Base-by-base conservation (phyloP, 2,888 invertebrate genomes). In the Ectropis crepuscularia region DNA sequence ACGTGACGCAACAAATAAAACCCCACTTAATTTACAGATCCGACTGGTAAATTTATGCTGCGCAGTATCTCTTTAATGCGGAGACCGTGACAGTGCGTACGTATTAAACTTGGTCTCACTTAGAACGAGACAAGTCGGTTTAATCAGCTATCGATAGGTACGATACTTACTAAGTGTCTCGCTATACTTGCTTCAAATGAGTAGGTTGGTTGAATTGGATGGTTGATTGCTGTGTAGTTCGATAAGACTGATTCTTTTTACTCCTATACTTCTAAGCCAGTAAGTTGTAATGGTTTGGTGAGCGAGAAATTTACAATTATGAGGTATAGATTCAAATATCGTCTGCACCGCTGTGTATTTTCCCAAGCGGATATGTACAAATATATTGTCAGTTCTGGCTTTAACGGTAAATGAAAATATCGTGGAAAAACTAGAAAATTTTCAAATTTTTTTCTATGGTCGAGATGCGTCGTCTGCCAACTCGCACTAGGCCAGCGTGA, bases 1-100 rank as follows among this genome's bases (percentile, higher is more conserved):
- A 83, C 89, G 90, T 89, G 89, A 88, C 87, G 86, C 78, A 85
- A 89, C 89, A 90, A 91, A 89, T 88, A 89, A 88, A 90, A 88
- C 79, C 87, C 87, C 86, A 89, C 89, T 91, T 91, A 90, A 89
- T 91, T 89, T 86, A 82, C 82, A 85, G 87, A 89, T 88, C 86
- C 83, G 69, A 83, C 81, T 82, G 79, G 82, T 73, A 89, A 91
- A 91, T 91, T 90, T 90, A 90, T 91, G 87, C 90, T 74, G 84
- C 83, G 84, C 86, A 83, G 87, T 87, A 88, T 88, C 89, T 86
- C 86, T 87, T 84, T 90, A 91, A 91, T 91, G 85, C 90, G 78
- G 70, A 71, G 79, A 75, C 83, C 91, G 91, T 90, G 91, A 87
- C 91, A 79, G 73, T 85, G 91, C 90, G 88, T 91, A 88, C 86